phyloP scores from a whole-genome alignment of 2,113 vertebrate species.

The Epinephelus cyanopodus region DNA sequence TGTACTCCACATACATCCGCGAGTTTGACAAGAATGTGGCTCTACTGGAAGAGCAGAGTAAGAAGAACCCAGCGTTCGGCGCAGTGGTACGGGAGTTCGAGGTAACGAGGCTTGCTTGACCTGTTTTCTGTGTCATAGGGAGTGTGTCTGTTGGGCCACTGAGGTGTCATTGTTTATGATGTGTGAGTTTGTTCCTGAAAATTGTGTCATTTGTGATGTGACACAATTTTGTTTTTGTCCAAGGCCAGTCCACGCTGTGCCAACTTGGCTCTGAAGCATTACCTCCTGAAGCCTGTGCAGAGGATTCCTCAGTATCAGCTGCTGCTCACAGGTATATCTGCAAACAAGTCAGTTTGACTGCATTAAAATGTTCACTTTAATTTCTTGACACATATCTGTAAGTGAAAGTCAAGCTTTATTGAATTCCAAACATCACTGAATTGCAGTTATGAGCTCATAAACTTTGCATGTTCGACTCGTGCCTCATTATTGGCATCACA shows the following conservation, averaged over 20 bases:
- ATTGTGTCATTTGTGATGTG: not conserved
- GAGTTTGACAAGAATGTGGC: constrained; percentile 96
- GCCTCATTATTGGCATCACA: constrained; percentile 1
- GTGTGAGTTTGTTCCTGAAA: constrained; percentile 12
- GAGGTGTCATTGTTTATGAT: constrained; percentile 14
- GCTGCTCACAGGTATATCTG: constrained; percentile 91
- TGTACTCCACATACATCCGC: constrained; percentile 99
- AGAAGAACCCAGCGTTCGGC: constrained; percentile 91
- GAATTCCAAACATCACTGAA: not conserved
- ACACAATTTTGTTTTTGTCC: constrained; percentile 39
- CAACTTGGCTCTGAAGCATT: constrained; percentile 94
- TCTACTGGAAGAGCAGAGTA: constrained; percentile 95
- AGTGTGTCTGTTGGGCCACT: not conserved
- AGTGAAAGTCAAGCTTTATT: not conserved
- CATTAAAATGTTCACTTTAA: too few species aligned
- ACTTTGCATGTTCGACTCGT: not conserved
- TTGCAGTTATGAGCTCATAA: not conserved
- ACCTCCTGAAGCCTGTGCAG: constrained; percentile 97
- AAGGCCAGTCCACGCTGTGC: constrained; percentile 94
- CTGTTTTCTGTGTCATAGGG: constrained; percentile 45
- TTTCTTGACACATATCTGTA: not conserved
- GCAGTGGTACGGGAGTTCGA: constrained; percentile 93
- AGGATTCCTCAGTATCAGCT: constrained; percentile 98
- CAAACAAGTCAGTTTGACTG: not conserved
- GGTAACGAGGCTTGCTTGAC: constrained; percentile 83